phyloP scores from a whole-genome alignment of 2,888 invertebrate species.

The Copidosoma aretas region DNA sequence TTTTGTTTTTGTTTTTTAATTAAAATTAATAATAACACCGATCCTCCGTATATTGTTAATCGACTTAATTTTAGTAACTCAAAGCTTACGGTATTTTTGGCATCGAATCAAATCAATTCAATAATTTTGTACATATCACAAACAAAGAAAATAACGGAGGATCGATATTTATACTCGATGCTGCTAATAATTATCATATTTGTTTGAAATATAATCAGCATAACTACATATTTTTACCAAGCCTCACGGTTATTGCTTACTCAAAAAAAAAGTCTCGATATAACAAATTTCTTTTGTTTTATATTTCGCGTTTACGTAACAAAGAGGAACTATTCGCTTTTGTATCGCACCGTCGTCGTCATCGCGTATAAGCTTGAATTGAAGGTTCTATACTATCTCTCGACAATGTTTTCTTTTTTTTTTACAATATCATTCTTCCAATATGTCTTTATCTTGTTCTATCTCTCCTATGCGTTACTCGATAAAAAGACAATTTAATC shows the following conservation, averaged over 20 bases:
- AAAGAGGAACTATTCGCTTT: slow-evolving; percentile 59
- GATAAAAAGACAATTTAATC: not conserved
- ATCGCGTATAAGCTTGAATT: slow-evolving; percentile 10
- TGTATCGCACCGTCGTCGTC: slow-evolving; percentile 41
- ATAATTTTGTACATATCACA: not conserved
- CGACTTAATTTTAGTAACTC: too few species aligned
- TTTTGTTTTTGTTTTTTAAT: too few species aligned
- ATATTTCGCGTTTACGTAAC: slow-evolving; percentile 49
- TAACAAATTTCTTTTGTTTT: slow-evolving; percentile 31
- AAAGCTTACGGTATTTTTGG: too few species aligned
- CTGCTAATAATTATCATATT: not conserved
- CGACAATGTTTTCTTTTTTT: not conserved
- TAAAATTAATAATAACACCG: too few species aligned
- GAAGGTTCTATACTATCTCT: not conserved
- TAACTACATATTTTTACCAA: slow-evolving; percentile 40
- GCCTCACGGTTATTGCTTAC: slow-evolving; percentile 59
- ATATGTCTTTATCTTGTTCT: not conserved
- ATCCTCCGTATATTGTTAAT: too few species aligned
- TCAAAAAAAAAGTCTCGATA: slow-evolving; percentile 49
- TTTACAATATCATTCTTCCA: not conserved
- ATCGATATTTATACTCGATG: not conserved
- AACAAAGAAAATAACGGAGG: not conserved
- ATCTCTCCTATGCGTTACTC: not conserved
- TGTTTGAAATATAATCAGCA: not conserved
- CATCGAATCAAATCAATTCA: too few species aligned